A percentile compares a stretch with the other conserved stretches of the same genome.
These are phyloP conservation scores for Sylvia atricapilla DNA, from an alignment of 2,113 vertebrate species.

Conservation along the genomic window DNA sequence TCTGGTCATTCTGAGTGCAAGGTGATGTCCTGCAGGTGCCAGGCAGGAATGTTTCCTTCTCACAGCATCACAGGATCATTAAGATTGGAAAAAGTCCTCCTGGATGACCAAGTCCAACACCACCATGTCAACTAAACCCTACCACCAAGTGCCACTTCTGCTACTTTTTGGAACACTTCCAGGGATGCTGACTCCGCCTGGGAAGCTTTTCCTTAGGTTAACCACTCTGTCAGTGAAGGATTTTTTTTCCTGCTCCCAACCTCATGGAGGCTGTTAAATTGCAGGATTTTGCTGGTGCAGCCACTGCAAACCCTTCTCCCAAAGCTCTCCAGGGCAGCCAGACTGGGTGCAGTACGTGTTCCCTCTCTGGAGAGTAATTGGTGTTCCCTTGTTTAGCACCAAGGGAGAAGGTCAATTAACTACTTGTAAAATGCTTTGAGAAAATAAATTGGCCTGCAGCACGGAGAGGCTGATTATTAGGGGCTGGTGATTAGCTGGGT, in stretches of 20 bases:
- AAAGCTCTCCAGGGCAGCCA: accelerated
- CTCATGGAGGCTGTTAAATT: neutral
- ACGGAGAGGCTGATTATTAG: neutral
- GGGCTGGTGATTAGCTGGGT: neutral
- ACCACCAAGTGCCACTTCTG: neutral
- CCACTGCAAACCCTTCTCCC: neutral
- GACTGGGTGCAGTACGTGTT: accelerated
- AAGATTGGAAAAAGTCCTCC: neutral
- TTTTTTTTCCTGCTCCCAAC: neutral
- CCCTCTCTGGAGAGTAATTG: neutral
- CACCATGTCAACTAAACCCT: neutral
- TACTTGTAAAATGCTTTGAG: neutral
- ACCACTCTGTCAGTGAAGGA: neutral
- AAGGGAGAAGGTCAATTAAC: neutral
- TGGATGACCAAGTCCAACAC: neutral
- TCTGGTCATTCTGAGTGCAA: neutral
- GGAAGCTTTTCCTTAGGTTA: neutral
- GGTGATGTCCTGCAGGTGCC: neutral
- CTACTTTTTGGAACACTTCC: neutral
- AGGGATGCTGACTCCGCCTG: neutral
- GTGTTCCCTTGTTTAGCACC: neutral
- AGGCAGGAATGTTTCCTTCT: neutral
- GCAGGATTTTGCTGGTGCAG: neutral
- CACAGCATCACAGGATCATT: neutral
- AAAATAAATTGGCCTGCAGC: neutral